Base-by-base conservation (phyloP, 2,888 invertebrate genomes). In the Nebria salina region DNA sequence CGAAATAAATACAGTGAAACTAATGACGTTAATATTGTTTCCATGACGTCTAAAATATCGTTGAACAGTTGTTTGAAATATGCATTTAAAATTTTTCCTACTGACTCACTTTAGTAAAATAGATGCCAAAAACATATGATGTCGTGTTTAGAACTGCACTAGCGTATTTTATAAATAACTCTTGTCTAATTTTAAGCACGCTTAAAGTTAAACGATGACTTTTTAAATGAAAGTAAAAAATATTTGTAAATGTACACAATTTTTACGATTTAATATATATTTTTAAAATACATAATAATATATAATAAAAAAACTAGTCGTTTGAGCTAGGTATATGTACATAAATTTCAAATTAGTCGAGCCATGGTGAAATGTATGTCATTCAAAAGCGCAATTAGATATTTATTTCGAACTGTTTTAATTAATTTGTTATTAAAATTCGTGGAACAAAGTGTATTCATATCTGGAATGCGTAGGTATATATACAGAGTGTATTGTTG, bases 81-180 rank as follows among this genome's bases (percentile, higher is more conserved):
- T 54, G 54, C 54, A 54, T 34, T 34, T 34, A 34, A 34, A 34
- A 54, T 54, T 54, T 54, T 54, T 54, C 54, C 54, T 11, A 54
- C 54, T 54, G 54, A 54, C 54, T 54, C 54, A 54, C 54, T 54
- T 54, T 54, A 54, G 54, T 54, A 2, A 54, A 54, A 13, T 54
- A 54, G 54, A 54, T 54, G 54, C 54, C 54, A 54, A 54, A 54
- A 54, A 54, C 54, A 54, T 54, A 54, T 54, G 54, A 54, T 54
- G 54, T 11, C 54, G 54, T 54, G 54, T 54, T 54, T 54, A 54
- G 54, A 54, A 54, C 54, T 54, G 54, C 54, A 54, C 54, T 54
- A 11, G 54, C 8, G 54, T 54, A 8, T 54, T 54, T 54, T 54
- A 54, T 54, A 54, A 54, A 54, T 54, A 54, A 54, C 54, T 54